Base-by-base conservation (phyloP, 2,888 invertebrate genomes). In the Clitarchus hookeri region DNA sequence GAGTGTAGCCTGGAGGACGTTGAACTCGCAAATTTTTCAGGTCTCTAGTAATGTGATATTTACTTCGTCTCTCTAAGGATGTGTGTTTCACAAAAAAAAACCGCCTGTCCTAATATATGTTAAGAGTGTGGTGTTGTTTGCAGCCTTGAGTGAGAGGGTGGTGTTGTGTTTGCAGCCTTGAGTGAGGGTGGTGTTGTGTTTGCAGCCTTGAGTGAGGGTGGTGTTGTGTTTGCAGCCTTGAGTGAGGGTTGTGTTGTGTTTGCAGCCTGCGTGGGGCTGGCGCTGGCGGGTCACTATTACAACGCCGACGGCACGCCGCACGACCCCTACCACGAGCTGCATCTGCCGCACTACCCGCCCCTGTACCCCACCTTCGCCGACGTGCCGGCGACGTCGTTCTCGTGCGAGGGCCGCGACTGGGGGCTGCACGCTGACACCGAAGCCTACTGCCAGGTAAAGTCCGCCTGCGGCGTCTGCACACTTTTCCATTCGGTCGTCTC, bases 251-350 rank as follows among this genome's bases (percentile, higher is more conserved):
- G 36, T 65, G 65, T 65, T 23, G 65, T 65, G 65, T 65, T 65
- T 6, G 65, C 65, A 23, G 65, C 65, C 19, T 65, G 65, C 65
- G 65, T n/a, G 65, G n/a, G 65, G 84, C 13, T 80, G 54, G 84
- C 83, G 83, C 26, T 83, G n/a, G 87, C 84, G 12, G 89, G 89
- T 0, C 89, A 89, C 84, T 89, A 88, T 86, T 88, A 87, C 84
- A 89, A 89, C 86, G 88, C 88, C 9, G 89, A 91, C 88, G 88
- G 90, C 85, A 88, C 91, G 23, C 93, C 93, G 0, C 91, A 92
- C 84, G 94, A 94, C 89, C 91, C 91, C 44, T 94, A 94, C 90
- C 94, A 94, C 89, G 90, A 92, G 16, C 90, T 94, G 0, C 94
- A 94, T 87, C 89, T 94, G 9, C 93, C 93, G 0, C 94, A 94